Evolutionary conservation across 2,888 invertebrate species (phyloP), one percentile per base, ranked within the genome.

Genomic region (Neria commutata): DNA sequence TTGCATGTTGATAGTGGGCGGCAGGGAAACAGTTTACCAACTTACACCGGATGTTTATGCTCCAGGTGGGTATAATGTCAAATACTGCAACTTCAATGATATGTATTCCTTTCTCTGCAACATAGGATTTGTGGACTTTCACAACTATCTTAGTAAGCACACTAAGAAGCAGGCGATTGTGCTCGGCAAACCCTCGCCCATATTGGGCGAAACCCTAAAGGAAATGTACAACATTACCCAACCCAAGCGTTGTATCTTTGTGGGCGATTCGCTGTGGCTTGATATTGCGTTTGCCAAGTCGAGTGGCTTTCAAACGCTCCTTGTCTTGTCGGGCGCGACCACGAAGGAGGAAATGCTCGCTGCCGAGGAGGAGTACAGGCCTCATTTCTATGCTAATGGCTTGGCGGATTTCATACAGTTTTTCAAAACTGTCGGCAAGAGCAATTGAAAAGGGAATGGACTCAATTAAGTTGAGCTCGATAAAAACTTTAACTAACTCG

Each of bases 231-330:
- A 75, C 3, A 72, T 92, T 26, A 78, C 79, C 0, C 84, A 90
- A 65, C 87, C 91, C 0, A 82, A 84, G 42, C 84, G 89, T 64
- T 89, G 91, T 0, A 80, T 95, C 8, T 93, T 94, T 84, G 88
- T 94, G 69, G 94, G 94, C 40, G 94, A 94, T 78, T 88, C 90
- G 88, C 85, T 90, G 47, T 87, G 88, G 60, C 91, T 92, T 72
- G 94, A 94, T 78, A 86, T 94, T 48, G 84, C 86, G 2, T 86
- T 94, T 67, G 94, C 91, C 0, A 86, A 85, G 62, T 83, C 85
- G 6, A 86, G 86, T 64, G 91, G 91, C 0, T 87, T 91, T 75
- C 85, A 86, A 71, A 90, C 92, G 0, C 77, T 94, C 26, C 81
- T 92, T 11, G 89, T 94, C 0, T 83, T 92, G 6, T 88, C 89